Percentiles rank a stretch among this genome's conserved stretches.
phyloP scores from a whole-genome alignment of 2,888 invertebrate species.

The Troglohyphantes excavatus region DNA sequence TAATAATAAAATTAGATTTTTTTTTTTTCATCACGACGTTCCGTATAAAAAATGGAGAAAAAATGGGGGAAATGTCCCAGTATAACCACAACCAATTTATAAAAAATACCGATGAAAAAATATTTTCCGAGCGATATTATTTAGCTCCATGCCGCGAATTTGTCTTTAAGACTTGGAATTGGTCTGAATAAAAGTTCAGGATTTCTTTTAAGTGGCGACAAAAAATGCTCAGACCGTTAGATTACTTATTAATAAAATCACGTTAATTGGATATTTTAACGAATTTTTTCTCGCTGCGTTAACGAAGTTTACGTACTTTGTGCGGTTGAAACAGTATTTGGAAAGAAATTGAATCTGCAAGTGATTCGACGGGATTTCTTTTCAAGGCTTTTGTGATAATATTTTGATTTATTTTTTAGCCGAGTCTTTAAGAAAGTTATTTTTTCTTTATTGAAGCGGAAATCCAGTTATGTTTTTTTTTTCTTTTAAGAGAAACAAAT shows the following conservation, averaged over 20 bases:
- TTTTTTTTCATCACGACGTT: slow-evolving; percentile 16
- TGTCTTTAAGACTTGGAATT: slow-evolving; percentile 36
- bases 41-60: slow-evolving; percentile 16
- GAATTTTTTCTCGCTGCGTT: slow-evolving; percentile 46
- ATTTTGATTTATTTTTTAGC: slow-evolving; percentile 46
- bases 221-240: slow-evolving; percentile 55
- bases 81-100: slow-evolving; percentile 23
- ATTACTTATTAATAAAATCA: slow-evolving; percentile 76
- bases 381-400: slow-evolving; percentile 34
- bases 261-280: slow-evolving; percentile 75
- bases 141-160: slow-evolving; percentile 23
- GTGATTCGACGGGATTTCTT: slow-evolving; percentile 36
- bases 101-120: slow-evolving; percentile 30
- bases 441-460: slow-evolving; percentile 3
- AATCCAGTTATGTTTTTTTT: slow-evolving; percentile 42
- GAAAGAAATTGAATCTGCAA: slow-evolving; percentile 69
- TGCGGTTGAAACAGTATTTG: slow-evolving; percentile 66
- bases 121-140: slow-evolving; percentile 40
- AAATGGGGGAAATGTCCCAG: slow-evolving; percentile 26
- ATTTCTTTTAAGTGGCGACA: slow-evolving; percentile 55
- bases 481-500: slow-evolving; percentile 6
- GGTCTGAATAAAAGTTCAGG: slow-evolving; percentile 47
- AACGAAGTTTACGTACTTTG: slow-evolving; percentile 74
- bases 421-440: slow-evolving; percentile 26
- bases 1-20: slow-evolving; percentile 77